Base-by-base conservation (phyloP, 2,797 vertebrate species). In the Leontocebus nigricollis region DNA sequence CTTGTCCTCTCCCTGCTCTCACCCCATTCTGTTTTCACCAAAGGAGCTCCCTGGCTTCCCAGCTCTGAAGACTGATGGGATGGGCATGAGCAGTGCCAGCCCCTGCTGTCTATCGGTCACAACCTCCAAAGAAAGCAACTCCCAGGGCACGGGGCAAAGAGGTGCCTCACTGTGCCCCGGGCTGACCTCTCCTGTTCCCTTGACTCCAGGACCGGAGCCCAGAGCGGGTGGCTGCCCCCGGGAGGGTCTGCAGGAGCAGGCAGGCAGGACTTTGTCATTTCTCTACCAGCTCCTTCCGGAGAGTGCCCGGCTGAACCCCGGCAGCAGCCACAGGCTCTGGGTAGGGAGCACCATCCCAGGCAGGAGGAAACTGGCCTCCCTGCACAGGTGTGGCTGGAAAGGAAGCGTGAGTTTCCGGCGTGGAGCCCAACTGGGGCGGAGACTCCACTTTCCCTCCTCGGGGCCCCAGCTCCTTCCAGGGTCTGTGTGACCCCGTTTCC, bases 51-150 rank as follows among this genome's bases (percentile, higher is more conserved):
- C 36, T 39, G 41, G 80, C 46, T 80, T 61, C 90, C 4, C 1
- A 39, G 36, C 64, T 9, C 24, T 8, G 24, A 41, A 84, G 50
- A 14, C 4, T 4, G 67, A 90, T 70, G 26, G 33, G n/a, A 24
- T 0, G 7, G 20, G 3, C 4, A 76, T 46, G 9, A 11, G 93
- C 5, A 26, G 94, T 82, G 95, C 94, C 33, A 80, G 87, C 59
- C 70, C 86, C 93, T 0, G 0, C 84, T 83, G 86, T n/a, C 22
- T 30, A 9, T 57, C 50, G 3, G 20, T 36, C 24, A 0, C 17
- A 57, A 96, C 82, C 50, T 36, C 36, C 75, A 88, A 96, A 93
- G 13, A 19, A 93, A 96, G 11, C 1, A 4, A 90, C 13, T 64
- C 30, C 70, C 11, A 11, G 22, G 0, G 0, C 15, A 11, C 61